Base-by-base conservation (phyloP, 2,888 invertebrate genomes). In the Galerucella calmariensis region DNA sequence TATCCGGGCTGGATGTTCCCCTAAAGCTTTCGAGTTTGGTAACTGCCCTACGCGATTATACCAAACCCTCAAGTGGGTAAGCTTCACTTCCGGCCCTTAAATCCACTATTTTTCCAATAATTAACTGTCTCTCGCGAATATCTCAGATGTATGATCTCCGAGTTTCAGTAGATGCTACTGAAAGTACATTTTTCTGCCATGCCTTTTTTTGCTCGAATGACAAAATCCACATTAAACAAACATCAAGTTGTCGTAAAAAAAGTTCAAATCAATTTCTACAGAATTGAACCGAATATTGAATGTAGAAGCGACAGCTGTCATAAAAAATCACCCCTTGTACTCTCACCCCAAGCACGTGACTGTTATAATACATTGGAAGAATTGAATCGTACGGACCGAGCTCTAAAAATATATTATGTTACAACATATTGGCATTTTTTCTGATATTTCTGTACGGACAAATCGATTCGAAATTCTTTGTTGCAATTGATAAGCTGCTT, bases 281-380 rank as follows among this genome's bases (percentile, higher is more conserved):
- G 53, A 63, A 63, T 46, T 58, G 53, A 68, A 73, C 63, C 73
- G 56, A 56, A 16, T 56, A 56, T 56, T 56, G 56, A 20, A 56
- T n/a, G 53, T 53, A 14, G 56, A 63, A 51, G 61, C 73, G 68
- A 65, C 73, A 73, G 73, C 68, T 73, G 73, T 73, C 68, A 73
- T 48, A 73, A 73, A 73, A 73, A 73, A 73, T 61, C 35, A 62
- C 72, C 73, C 73, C 73, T 62, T 63, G 48, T 44, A 56, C 61
- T 61, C 12, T 35, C 58, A 63, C 62, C 73, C 68, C 68, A 66
- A 61, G 68, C 63, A 68, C 73, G 62, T 68, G 73, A 73, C 68
- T 63, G 61, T 35, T 63, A 63, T 51, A 68, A 73, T 73, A 73
- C 73, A 68, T 63, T 63, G 58, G 46, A 63, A 69, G 68, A 63